These are phyloP conservation scores for Trichonephila clavipes DNA, from an alignment of 1,140 invertebrate species.

Conservation along the genomic window DNA sequence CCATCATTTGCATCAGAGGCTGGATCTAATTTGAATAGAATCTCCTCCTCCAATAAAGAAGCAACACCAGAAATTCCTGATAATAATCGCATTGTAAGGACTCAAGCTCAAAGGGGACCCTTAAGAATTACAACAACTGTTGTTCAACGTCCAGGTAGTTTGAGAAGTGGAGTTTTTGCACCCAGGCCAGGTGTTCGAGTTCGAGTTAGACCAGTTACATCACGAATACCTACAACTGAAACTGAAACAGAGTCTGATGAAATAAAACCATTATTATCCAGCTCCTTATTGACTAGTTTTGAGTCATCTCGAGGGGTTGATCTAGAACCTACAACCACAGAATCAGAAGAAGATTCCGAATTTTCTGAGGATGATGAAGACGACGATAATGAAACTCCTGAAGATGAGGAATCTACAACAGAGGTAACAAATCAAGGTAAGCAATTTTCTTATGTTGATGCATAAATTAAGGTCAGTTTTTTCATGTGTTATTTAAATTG, in stretches of 20 bases:
- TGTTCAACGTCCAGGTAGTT: constrained; percentile 37
- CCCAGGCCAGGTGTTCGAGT: constrained; percentile 71
- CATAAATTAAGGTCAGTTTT: no score
- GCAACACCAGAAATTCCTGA: constrained; percentile 70
- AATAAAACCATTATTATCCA: not conserved
- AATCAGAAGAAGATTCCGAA: not conserved
- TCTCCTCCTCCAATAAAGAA: constrained; percentile 36
- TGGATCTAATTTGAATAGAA: not conserved
- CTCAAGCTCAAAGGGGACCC: constrained; percentile 62
- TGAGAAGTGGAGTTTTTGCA: constrained; percentile 68
- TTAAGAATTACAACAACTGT: constrained; percentile 64
- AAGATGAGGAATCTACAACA: constrained; percentile 10
- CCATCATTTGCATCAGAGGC: constrained; percentile 69
- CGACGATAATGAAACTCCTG: constrained; percentile 23
- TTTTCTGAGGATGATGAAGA: constrained; percentile 13
- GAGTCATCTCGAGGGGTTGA: not conserved
- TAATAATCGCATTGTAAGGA: constrained; percentile 36
- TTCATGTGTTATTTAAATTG: no score
- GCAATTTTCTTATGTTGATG: not conserved
- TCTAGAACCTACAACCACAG: not conserved
- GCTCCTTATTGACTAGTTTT: not conserved
- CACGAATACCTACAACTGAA: not conserved
- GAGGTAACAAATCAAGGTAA: constrained; percentile 60
- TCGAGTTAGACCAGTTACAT: constrained; percentile 49
- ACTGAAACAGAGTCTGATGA: constrained; percentile 27